Percentiles rank a stretch among this genome's conserved stretches.
phyloP scores from a whole-genome alignment of 2,797 vertebrate genomes.

The Acridotheres tristis region DNA sequence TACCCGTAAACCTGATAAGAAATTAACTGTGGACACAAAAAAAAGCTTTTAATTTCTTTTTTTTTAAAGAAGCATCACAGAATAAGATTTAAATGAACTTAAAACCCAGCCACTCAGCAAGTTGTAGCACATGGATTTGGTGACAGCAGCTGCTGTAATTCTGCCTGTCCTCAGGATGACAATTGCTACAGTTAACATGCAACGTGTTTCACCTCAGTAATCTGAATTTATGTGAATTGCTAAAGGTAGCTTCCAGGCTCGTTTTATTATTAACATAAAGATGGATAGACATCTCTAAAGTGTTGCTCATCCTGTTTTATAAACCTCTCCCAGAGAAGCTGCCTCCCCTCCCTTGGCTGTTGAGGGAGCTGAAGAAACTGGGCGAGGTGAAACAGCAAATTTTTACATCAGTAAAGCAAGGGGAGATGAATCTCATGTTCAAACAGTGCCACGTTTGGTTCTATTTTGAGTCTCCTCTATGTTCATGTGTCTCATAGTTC shows the following conservation, averaged over 20 bases:
- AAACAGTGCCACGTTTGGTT: background rate
- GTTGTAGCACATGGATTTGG: background rate
- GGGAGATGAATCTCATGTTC: background rate
- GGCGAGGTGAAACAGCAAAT: background rate
- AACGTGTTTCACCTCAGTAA: background rate
- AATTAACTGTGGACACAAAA: background rate
- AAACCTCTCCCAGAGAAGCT: background rate
- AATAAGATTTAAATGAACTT: background rate
- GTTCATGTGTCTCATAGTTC: background rate
- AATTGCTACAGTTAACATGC: background rate
- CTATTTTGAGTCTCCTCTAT: background rate
- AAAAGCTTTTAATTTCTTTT: background rate
- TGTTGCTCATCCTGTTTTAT: background rate
- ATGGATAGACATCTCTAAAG: background rate
- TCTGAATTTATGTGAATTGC: conserved; percentile 12
- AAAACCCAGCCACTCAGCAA: background rate
- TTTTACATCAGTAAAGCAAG: background rate
- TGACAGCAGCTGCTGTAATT: background rate
- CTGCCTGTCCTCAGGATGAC: background rate
- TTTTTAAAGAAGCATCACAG: background rate
- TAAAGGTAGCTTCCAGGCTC: background rate
- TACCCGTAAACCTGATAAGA: background rate
- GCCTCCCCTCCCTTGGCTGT: background rate
- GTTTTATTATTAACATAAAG: conserved; percentile 38
- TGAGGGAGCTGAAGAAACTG: background rate